phyloP scores from a whole-genome alignment of 2,797 vertebrate species.

The Carcharodon carcharias region DNA sequence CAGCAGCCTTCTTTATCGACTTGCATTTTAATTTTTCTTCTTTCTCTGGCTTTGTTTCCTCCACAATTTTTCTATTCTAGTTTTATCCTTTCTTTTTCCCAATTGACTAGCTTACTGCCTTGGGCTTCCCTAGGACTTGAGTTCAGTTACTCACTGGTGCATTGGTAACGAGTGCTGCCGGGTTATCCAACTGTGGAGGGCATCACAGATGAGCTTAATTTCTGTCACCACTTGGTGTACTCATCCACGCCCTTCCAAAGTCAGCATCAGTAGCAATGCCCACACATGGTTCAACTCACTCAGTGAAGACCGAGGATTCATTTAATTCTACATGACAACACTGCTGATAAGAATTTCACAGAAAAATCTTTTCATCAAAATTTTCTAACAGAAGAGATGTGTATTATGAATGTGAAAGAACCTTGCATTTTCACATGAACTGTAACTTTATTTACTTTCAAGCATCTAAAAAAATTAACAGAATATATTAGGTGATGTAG shows the following conservation, averaged over 20 bases:
- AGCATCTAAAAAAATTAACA: not conserved
- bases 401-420: not conserved
- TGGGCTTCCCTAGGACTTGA: not conserved
- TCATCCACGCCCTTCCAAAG: not conserved
- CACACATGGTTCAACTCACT: not conserved
- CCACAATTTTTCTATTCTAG: not conserved
- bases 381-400: not conserved
- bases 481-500: not conserved
- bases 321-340: not conserved
- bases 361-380: not conserved
- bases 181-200: not conserved
- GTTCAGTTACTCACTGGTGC: not conserved
- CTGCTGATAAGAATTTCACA: not conserved
- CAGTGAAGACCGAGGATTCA: not conserved
- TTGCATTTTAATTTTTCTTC: not conserved
- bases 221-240: not conserved
- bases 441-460: not conserved
- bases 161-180: not conserved
- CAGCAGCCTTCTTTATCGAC: not conserved
- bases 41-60: not conserved
- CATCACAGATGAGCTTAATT: not conserved
- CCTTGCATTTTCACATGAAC: not conserved
- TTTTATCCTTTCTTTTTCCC: not conserved
- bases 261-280: not conserved
- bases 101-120: not conserved